A percentile compares a stretch with the other conserved stretches of the same genome.
phyloP scores from a whole-genome alignment of 2,888 invertebrate species.

The Brachylomia viminalis region DNA sequence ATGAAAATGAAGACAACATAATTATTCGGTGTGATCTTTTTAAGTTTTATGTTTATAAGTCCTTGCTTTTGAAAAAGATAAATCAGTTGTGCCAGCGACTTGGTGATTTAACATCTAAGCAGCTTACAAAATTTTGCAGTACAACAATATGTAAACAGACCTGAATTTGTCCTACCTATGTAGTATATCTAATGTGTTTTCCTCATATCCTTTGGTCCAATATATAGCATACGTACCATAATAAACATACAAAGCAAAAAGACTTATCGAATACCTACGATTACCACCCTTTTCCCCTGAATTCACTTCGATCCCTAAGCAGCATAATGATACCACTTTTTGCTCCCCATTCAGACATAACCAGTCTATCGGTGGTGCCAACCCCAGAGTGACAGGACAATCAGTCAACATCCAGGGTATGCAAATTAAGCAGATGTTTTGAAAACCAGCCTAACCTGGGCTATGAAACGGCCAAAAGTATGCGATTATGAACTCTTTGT shows the following conservation, averaged over 20 bases:
- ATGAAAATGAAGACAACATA: not conserved
- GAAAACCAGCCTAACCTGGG: slow-evolving; percentile 39
- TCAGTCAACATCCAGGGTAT: slow-evolving; percentile 78
- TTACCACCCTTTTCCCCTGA: not conserved
- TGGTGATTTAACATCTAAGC: no score
- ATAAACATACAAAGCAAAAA: not conserved
- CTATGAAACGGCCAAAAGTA: not conserved
- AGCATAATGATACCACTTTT: slow-evolving; percentile 14
- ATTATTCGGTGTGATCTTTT: no score
- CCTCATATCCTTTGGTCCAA: not conserved
- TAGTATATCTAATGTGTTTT: not conserved
- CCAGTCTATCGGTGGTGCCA: slow-evolving; percentile 56
- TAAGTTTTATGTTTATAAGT: no score
- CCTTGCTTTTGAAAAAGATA: no score
- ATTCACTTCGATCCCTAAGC: slow-evolving; percentile 13
- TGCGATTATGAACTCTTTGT: slow-evolving; percentile 35
- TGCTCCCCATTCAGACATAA: slow-evolving; percentile 44
- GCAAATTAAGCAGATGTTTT: slow-evolving; percentile 82
- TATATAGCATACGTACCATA: not conserved
- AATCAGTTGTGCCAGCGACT: no score
- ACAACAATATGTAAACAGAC: no score
- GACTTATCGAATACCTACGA: no score
- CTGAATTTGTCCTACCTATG: not conserved
- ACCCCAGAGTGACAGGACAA: slow-evolving; percentile 78
- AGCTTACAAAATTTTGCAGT: no score